Percentiles rank a stretch among this genome's conserved stretches.
These are phyloP conservation scores for Girardinichthys multiradiatus DNA, from an alignment of 2,113 vertebrate genomes.

Conservation along the genomic window DNA sequence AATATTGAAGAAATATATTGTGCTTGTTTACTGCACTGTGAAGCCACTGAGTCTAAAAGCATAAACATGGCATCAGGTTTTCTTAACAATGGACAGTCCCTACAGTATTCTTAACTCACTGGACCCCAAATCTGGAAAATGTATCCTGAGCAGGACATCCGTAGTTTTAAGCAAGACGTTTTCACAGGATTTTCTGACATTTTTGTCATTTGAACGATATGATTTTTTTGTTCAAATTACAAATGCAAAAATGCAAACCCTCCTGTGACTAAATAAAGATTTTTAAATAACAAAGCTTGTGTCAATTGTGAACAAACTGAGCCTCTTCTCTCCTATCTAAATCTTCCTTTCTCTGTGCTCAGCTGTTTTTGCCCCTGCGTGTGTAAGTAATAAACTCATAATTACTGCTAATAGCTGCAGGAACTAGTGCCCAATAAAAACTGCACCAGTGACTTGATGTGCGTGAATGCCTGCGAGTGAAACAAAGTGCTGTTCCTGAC, in stretches of 20 bases:
- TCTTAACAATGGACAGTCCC: too few species aligned
- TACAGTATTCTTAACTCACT: too few species aligned
- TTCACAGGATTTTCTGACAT: background rate
- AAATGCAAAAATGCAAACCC: slow-evolving; percentile 6
- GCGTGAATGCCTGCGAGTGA: slow-evolving; percentile 7
- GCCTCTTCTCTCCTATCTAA: slow-evolving; percentile 4
- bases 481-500: slow-evolving; percentile 16
- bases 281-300: slow-evolving; percentile 11
- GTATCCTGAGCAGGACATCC: too few species aligned
- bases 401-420: slow-evolving; percentile 69
- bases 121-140: too few species aligned
- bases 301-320: slow-evolving; percentile 19
- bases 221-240: background rate
- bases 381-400: slow-evolving; percentile 71
- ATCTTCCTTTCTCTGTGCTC: slow-evolving; percentile 39
- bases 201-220: slow-evolving; percentile 8
- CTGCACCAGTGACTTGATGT: slow-evolving; percentile 6
- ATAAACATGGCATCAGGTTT: too few species aligned
- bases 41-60: too few species aligned
- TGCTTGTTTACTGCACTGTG: too few species aligned
- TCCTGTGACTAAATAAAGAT: background rate
- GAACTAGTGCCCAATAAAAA: slow-evolving; percentile 49
- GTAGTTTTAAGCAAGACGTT: background rate
- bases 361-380: slow-evolving; percentile 67
- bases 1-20: too few species aligned